Percentiles rank a stretch among this genome's conserved stretches.
Evolutionary conservation across 1,140 invertebrate genomes (phyloP).

Genomic region (Orchestia grillus): DNA sequence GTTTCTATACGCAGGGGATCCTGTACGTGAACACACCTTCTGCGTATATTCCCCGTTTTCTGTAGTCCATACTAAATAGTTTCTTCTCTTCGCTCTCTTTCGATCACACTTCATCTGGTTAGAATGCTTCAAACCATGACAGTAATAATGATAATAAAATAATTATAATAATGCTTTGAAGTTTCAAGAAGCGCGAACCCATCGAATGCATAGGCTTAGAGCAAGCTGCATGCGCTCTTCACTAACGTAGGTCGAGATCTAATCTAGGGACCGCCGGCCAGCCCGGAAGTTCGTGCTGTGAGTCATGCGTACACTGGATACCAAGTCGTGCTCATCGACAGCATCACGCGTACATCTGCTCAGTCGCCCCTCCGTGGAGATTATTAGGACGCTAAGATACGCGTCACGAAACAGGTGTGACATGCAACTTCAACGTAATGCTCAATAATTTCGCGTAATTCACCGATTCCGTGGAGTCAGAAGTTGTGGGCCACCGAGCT

Average conservation of each 20-base stretch:
- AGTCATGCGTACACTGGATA: neutral
- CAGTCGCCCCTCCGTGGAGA: neutral
- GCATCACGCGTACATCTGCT: neutral
- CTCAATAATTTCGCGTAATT: neutral
- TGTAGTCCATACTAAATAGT: too few species aligned
- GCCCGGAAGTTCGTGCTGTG: neutral
- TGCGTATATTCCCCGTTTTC: too few species aligned
- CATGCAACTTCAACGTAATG: neutral
- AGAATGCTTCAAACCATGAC: too few species aligned
- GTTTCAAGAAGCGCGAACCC: neutral
- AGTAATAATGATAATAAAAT: too few species aligned
- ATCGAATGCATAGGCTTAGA: neutral
- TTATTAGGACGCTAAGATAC: neutral
- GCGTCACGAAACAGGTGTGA: neutral
- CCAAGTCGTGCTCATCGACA: neutral
- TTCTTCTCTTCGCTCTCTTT: too few species aligned
- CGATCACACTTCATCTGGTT: too few species aligned
- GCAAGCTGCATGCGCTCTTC: too few species aligned
- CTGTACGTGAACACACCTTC: too few species aligned
- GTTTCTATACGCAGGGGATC: too few species aligned
- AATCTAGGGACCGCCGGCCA: neutral
- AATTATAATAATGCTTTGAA: neutral
- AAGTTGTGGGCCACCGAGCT: neutral
- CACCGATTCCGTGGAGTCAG: neutral
- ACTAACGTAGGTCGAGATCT: neutral